Evolutionary conservation across 2,797 vertebrate species (phyloP), one percentile per base, ranked within the genome.

Genomic region (Lutjanus campechanus): DNA sequence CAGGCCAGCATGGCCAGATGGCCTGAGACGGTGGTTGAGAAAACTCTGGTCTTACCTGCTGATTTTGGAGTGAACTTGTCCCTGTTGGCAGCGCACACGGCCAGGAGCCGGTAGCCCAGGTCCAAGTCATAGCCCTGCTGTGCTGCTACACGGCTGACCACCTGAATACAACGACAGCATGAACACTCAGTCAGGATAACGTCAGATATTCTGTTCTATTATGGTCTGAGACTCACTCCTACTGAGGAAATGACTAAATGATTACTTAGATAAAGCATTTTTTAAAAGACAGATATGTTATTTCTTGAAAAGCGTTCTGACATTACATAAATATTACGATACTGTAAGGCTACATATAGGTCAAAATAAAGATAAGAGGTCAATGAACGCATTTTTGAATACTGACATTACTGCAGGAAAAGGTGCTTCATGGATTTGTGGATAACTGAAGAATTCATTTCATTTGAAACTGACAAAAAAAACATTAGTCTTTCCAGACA

Each of bases 51-150:
- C 97, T 95, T 97, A 99, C 98, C 98, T 90, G 98, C 98, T 92
- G 98, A 99, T 96, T 99, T 99, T 81, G 98, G 98, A 92, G 98
- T 99, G 96, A 99, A 99, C 95, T 99, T 99, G 96, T 99, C 98
- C 79, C 98, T 96, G 96, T 99, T 99, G 69, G 98, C 98, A 44
- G 98, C 98, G 73, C 98, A 99, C 92, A 99, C 98, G n/a, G 98
- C 98, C 93, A 99, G 96, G 82, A 99, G 97, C 92, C 98, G 95
- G 93, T 99, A 99, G 94, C 98, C 98, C 22, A 99, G 97, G 94
- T 99, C 98, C 96, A 99, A 95, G 95, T 99, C 98, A 64, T 96
- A 99, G 82, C 98, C 98, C 93, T 99, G 98, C 92, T 99, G 98
- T 44, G 98, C 98, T 76, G 98, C 97, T 86, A 99, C 98, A 65